Percentiles rank a stretch among this genome's conserved stretches.
Conservation (phyloP, 2,888 invertebrate species). For the Griposia aprilina region DNA sequence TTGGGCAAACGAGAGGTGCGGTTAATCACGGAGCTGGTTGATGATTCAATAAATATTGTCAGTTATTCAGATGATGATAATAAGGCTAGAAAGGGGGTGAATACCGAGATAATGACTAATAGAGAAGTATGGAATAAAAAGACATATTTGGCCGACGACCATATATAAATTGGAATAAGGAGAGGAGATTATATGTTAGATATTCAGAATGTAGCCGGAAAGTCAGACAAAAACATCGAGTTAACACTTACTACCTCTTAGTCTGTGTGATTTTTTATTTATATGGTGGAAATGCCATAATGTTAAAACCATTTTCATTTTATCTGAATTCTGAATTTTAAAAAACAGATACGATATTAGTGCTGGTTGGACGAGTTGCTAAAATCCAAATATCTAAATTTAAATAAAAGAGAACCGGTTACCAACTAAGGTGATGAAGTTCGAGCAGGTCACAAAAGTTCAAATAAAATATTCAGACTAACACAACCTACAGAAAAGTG, state of each 20-base stretch:
- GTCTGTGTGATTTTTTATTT: background rate
- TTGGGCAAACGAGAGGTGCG: background rate
- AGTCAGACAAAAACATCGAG: background rate
- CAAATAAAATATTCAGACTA: slow-evolving; percentile 18
- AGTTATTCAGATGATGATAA: background rate
- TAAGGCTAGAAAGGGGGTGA: no score
- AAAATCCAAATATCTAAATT: slow-evolving; percentile 3
- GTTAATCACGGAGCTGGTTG: background rate
- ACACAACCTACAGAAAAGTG: slow-evolving; percentile 37
- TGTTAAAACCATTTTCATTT: background rate
- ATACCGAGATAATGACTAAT: no score
- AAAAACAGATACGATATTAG: background rate
- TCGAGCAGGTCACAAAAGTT: slow-evolving; percentile 31
- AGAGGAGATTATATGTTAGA: no score
- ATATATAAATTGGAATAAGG: no score
- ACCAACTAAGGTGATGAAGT: slow-evolving; percentile 17
- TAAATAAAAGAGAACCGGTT: slow-evolving; percentile 30
- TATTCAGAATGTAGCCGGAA: background rate
- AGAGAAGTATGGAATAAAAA: no score
- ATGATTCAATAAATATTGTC: background rate
- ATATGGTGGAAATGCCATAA: no score
- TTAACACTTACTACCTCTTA: background rate
- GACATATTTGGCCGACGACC: no score
- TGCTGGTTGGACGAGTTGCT: background rate
- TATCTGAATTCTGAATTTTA: background rate